Percentiles rank a stretch among this genome's conserved stretches.
Conservation (phyloP, 2,888 invertebrate species). For the Hylaea fasciaria region DNA sequence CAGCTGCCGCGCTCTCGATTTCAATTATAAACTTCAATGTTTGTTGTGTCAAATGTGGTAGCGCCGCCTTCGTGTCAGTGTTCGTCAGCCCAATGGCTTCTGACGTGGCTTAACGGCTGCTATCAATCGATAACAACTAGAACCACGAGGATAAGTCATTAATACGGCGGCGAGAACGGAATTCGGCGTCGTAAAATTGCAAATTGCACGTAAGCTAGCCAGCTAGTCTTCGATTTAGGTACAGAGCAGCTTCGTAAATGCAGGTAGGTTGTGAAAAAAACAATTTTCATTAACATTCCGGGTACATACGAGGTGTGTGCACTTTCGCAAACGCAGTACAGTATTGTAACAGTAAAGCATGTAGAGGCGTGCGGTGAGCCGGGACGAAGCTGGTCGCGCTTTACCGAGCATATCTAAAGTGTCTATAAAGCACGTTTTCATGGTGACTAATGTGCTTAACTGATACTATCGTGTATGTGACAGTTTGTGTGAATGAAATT, state of each 20-base stretch:
- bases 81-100: no score
- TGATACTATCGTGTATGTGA: background rate
- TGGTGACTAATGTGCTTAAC: background rate
- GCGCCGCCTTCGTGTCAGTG: no score
- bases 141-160: no score
- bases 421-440: background rate
- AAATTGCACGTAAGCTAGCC: no score
- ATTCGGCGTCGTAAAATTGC: no score
- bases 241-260: no score
- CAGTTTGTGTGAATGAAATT: background rate
- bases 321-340: slow-evolving; percentile 12
- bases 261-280: no score
- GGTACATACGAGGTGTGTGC: slow-evolving; percentile 9
- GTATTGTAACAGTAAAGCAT: slow-evolving; percentile 14
- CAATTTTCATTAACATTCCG: slow-evolving; percentile 14
- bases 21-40: slow-evolving; percentile 29
- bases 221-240: no score
- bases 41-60: background rate
- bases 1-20: slow-evolving; percentile 26
- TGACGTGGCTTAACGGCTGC: no score
- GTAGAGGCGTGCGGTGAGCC: slow-evolving; percentile 1
- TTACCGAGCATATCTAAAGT: slow-evolving; percentile 9
- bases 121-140: no score
- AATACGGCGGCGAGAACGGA: no score
- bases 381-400: slow-evolving; percentile 6